Conservation (phyloP, 2,888 invertebrate species). For the Plebejus argus region DNA sequence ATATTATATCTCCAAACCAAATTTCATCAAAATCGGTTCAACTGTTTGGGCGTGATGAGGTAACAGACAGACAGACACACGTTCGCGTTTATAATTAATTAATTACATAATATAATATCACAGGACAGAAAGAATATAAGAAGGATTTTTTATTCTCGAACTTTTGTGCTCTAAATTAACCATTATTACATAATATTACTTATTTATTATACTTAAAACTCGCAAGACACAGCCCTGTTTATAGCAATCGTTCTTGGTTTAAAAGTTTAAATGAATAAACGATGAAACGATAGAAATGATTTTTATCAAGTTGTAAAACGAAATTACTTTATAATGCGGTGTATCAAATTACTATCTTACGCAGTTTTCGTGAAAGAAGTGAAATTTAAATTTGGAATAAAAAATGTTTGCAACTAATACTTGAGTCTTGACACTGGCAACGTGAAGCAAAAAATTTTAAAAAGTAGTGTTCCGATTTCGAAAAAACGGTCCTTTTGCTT, state of each 20-base stretch:
- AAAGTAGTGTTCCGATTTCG: neutral
- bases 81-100: too few relatives aligned
- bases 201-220: neutral
- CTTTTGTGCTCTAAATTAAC: neutral
- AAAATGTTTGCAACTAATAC: neutral
- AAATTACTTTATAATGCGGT: neutral
- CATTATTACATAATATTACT: neutral
- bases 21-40: too few relatives aligned
- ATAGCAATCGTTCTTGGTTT: conserved; percentile 10
- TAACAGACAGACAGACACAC: too few relatives aligned
- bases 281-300: conserved; percentile 5
- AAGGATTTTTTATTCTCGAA: too few relatives aligned
- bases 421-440: neutral
- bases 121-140: too few relatives aligned
- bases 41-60: too few relatives aligned
- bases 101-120: too few relatives aligned
- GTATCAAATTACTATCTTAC: conserved; percentile 8
- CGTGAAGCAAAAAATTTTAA: neutral
- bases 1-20: too few relatives aligned
- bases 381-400: neutral
- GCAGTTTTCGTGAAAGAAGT: neutral
- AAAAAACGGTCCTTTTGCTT: conserved; percentile 13
- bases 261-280: conserved; percentile 19
- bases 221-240: neutral
- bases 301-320: neutral